Evolutionary conservation across 2,888 invertebrate genomes (phyloP), one percentile per base, ranked within the genome.

Genomic region (Metellina segmentata): DNA sequence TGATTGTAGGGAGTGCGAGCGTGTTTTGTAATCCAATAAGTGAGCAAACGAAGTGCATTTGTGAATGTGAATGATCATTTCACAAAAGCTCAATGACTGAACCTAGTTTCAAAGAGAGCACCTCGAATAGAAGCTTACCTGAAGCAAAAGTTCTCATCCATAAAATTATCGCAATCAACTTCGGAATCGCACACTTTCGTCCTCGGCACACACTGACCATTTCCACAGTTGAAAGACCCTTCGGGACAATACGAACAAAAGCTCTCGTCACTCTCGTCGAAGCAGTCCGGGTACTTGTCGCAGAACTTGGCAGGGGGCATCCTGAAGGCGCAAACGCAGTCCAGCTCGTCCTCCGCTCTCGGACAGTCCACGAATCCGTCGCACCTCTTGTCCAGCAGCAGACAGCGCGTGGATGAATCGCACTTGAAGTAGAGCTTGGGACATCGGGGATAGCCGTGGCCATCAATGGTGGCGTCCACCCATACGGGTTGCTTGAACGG

Each of bases 281-380:
- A 98, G 94, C 97, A 98, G 94, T 98, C 98, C 79, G 96, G 96
- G 94, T 97, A 97, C 19, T 97, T 97, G 94, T 98, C 98, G 94
- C 98, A 98, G 0, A 96, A 94, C 93, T 97, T 96, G 5, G 96
- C 95, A 78, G 95, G 95, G 19, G 96, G 34, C 96, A 96, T 13
- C 90, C 97, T 96, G n/a, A 96, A 95, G 90, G 96, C 96, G 94
- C 98, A 98, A 0, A 96, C 96, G 94, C 98, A 98, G 13, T 95
- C 95, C 0, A 95, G 95, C 95, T 98, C 98, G 94, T 98, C 98
- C 93, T 97, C 97, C 0, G 96, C 96, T 94, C 98, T 98, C 0
- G 95, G 94, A 94, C 98, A 98, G 93, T 98, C 96, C 0, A 97
- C 96, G 6, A 95, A 95, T 19, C 96, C 96, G 94, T 98, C 97